Evolutionary conservation across 2,888 invertebrate species (phyloP).

Genomic region (Lepidochitona cinerea): DNA sequence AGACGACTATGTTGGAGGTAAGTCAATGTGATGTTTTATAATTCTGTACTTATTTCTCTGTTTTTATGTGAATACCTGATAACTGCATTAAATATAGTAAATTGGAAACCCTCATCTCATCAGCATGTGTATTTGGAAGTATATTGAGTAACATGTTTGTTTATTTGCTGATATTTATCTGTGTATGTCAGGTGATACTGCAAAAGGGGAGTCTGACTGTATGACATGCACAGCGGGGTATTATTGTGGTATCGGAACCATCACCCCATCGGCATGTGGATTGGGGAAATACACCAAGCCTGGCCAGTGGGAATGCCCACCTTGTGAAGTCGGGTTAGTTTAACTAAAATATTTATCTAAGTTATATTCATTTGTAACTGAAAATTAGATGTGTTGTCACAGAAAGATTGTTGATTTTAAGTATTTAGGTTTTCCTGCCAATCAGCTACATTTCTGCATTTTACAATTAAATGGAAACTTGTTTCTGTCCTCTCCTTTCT

Average conservation of each 20-base stretch:
- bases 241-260: conserved; percentile 51
- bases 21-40: neutral
- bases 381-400: too few species aligned
- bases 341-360: too few species aligned
- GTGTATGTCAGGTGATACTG: conserved; percentile 49
- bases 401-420: too few species aligned
- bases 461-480: too few species aligned
- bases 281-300: conserved; percentile 53
- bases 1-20: conserved; percentile 40
- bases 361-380: too few species aligned
- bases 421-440: too few species aligned
- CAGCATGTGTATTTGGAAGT: neutral
- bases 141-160: neutral
- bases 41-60: neutral
- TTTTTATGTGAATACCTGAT: too few species aligned
- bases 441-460: too few species aligned
- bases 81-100: too few species aligned
- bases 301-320: conserved; percentile 48
- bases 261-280: conserved; percentile 53
- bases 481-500: too few species aligned
- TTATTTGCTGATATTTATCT: too few species aligned
- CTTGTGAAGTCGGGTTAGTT: conserved; percentile 61
- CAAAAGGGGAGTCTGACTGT: conserved; percentile 60
- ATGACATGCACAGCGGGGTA: conserved; percentile 61
- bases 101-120: too few species aligned